phyloP scores from a whole-genome alignment of 23 tunicate genomes.

The Ascidia mentula region DNA sequence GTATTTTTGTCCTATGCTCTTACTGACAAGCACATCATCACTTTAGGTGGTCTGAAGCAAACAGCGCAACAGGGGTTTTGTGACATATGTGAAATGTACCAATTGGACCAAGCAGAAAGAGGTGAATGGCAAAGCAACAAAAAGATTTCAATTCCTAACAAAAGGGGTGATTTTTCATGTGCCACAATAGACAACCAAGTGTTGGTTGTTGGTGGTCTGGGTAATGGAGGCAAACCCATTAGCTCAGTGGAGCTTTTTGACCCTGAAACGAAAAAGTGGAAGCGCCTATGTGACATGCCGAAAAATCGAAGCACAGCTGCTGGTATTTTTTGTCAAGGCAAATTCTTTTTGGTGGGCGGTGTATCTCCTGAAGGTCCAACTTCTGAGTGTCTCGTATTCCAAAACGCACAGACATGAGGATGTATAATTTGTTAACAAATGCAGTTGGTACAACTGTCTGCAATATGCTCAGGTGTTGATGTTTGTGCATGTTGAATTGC shows the following conservation, averaged over 20 bases:
- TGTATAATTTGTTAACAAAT: no score
- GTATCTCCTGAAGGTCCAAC: conserved; percentile 67
- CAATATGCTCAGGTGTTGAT: no score
- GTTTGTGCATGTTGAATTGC: no score
- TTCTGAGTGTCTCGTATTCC: conserved; percentile 49
- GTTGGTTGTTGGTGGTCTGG: conserved; percentile 74
- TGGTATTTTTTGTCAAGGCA: conserved; percentile 32
- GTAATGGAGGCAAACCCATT: conserved; percentile 82
- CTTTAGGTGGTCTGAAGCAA: conserved; percentile 77
- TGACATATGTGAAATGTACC: conserved; percentile 81
- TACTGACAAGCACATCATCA: conserved; percentile 67
- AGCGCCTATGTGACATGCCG: conserved; percentile 69
- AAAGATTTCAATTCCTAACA: conserved; percentile 76
- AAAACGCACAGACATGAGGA: background rate
- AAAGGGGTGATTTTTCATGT: conserved; percentile 80
- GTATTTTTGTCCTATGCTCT: conserved; percentile 80
- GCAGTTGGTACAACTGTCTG: no score
- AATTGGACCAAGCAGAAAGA: conserved; percentile 49
- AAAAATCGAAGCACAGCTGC: conserved; percentile 52
- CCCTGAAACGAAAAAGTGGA: conserved; percentile 88
- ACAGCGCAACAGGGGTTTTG: conserved; percentile 78
- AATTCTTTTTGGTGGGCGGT: conserved; percentile 76
- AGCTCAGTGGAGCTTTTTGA: conserved; percentile 68
- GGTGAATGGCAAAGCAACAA: conserved; percentile 79
- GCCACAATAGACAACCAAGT: conserved; percentile 70